These are phyloP conservation scores for Philhelius pedissequus DNA, from an alignment of 2,888 invertebrate genomes.

Conservation along the genomic window DNA sequence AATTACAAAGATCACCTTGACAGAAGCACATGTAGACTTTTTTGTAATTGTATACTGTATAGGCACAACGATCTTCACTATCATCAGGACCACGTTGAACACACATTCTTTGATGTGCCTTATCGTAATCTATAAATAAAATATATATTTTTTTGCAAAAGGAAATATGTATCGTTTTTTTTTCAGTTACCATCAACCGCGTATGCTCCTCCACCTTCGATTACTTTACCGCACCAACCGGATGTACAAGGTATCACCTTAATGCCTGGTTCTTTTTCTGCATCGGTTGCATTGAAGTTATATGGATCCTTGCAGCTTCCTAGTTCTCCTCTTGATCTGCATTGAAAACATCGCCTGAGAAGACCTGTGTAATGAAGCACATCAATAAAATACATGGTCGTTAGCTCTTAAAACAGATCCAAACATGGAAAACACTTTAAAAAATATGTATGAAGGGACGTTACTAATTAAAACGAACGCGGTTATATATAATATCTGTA, in stretches of 20 bases:
- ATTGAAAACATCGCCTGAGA: slow-evolving; percentile 88
- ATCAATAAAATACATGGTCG: no score
- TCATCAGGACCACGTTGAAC: slow-evolving; percentile 93
- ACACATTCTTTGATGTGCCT: slow-evolving; percentile 92
- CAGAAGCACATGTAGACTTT: slow-evolving; percentile 95
- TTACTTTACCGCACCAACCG: slow-evolving; percentile 95
- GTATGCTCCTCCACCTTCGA: slow-evolving; percentile 88
- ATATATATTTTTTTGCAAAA: not conserved
- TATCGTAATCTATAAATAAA: slow-evolving; percentile 86
- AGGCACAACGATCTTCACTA: slow-evolving; percentile 92
- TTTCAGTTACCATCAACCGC: slow-evolving; percentile 86
- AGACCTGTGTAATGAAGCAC: slow-evolving; percentile 81
- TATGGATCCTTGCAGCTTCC: slow-evolving; percentile 95
- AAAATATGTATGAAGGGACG: no score
- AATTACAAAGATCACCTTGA: slow-evolving; percentile 92
- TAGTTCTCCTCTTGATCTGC: slow-evolving; percentile 91
- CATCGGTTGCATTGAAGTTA: slow-evolving; percentile 87
- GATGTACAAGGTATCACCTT: slow-evolving; percentile 90
- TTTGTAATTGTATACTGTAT: slow-evolving; percentile 89
- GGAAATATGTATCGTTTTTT: not conserved
- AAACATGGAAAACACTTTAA: no score
- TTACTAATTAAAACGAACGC: no score
- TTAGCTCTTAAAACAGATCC: no score
- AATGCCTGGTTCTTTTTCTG: slow-evolving; percentile 85
- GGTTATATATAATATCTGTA: no score